Conservation (phyloP, 2,888 invertebrate species). For the Chalcis sispes region DNA sequence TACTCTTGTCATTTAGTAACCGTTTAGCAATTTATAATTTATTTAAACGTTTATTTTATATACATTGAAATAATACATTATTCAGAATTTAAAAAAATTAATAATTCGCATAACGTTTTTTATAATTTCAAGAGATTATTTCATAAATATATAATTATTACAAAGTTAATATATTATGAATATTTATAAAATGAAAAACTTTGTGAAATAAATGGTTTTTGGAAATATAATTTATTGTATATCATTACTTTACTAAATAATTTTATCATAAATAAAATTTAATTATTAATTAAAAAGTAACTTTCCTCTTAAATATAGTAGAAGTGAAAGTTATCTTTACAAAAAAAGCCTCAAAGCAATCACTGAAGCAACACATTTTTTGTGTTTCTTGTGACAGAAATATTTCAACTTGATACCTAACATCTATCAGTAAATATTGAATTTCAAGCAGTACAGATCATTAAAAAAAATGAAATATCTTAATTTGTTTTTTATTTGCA, state of each 20-base stretch:
- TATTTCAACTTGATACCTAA: background rate
- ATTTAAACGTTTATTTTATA: too few species aligned
- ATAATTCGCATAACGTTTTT: too few species aligned
- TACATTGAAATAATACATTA: too few species aligned
- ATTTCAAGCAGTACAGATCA: background rate
- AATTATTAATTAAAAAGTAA: slow-evolving; percentile 30
- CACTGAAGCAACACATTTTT: slow-evolving; percentile 35
- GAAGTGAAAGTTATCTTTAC: slow-evolving; percentile 41
- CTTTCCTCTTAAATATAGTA: slow-evolving; percentile 34
- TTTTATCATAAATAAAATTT: slow-evolving; percentile 8
- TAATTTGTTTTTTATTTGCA: slow-evolving; percentile 19
- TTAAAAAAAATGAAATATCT: slow-evolving; percentile 28
- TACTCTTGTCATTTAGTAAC: too few species aligned
- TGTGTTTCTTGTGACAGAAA: slow-evolving; percentile 20
- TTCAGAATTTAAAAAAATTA: too few species aligned
- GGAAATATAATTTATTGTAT: too few species aligned
- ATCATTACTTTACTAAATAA: background rate
- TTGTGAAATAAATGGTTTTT: too few species aligned
- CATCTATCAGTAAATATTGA: background rate
- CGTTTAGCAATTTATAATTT: too few species aligned
- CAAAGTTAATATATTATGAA: background rate
- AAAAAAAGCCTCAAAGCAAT: background rate
- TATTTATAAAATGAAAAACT: too few species aligned
- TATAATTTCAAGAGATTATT: too few species aligned
- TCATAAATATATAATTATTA: slow-evolving; percentile 1